Evolutionary conservation across 2,888 invertebrate species (phyloP), one percentile per base, ranked within the genome.

Genomic region (Steinernema carpocapsae): DNA sequence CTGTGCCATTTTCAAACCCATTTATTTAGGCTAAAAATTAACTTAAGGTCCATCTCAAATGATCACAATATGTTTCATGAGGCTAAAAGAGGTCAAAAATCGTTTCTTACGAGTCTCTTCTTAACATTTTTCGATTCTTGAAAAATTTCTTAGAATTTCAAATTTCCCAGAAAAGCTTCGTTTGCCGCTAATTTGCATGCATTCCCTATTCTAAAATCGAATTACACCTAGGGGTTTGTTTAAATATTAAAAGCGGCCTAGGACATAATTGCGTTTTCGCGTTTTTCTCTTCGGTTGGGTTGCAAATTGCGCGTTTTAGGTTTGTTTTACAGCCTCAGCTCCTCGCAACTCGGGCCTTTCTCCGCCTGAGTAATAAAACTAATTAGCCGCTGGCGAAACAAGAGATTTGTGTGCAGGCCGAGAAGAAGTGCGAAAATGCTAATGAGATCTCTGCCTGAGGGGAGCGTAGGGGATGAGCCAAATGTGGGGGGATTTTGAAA

Each of bases 201-300:
- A 56, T 26, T 12, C 6, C 26, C 56, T 26, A 26, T 4, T 6
- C 17, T 2, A 19, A 22, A 56, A 56, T 56, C 56, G 56, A 56
- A 24, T 56, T 56, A 51, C 26, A 12, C 24, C 56, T 26, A 26
- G n/a, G 24, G 51, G 51, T 51, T 56, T 56, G 24, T 56, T 56
- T 56, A 56, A 56, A 56, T 56, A 56, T 56, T 56, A 56, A 56
- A 56, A 56, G 56, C 56, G 56, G 3, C 56, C 2, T 43, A 24
- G 24, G 56, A 12, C 56, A 26, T 56, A 56, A 56, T 56, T 56
- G 56, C 56, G 26, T 56, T 56, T 56, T 14, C 26, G 56, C 56
- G 56, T 26, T 22, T 26, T 22, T 26, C 26, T 26, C 12, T 26
- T 22, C 56, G 56, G 12, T 51, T 19, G 22, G 56, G 24, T 7